phyloP scores from a whole-genome alignment of 2,888 invertebrate genomes.

The Sinhomidia bicolor region DNA sequence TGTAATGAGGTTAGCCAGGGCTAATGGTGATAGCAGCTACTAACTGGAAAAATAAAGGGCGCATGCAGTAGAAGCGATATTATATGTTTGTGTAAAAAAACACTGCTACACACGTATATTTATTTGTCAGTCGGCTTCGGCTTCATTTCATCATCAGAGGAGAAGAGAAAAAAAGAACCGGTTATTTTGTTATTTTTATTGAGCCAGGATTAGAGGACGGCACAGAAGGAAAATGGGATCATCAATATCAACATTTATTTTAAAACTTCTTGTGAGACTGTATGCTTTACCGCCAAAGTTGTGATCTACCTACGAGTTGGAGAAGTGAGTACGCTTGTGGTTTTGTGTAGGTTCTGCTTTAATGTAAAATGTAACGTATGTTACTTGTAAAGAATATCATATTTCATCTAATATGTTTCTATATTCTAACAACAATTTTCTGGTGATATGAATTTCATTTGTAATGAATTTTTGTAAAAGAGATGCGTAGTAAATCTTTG shows the following conservation, averaged over 20 bases:
- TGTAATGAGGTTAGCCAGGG: conserved; percentile 71
- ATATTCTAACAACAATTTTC: conserved; percentile 3
- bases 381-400: conserved; percentile 10
- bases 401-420: conserved; percentile 16
- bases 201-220: conserved; percentile 76
- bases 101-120: conserved; percentile 13
- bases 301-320: conserved; percentile 43
- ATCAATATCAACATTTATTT: conserved; percentile 75
- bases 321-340: conserved; percentile 37
- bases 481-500: neutral
- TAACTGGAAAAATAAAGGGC: conserved; percentile 73
- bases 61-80: conserved; percentile 45
- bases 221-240: conserved; percentile 65
- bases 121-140: conserved; percentile 69
- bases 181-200: conserved; percentile 76
- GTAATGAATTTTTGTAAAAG: neutral
- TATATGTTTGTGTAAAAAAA: conserved; percentile 47
- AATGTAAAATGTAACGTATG: neutral
- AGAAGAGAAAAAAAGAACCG: conserved; percentile 57
- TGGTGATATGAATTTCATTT: conserved; percentile 1
- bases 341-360: conserved; percentile 2
- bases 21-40: conserved; percentile 72
- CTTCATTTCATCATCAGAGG: conserved; percentile 68
- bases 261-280: conserved; percentile 30
- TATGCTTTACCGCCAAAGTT: conserved; percentile 54